Base-by-base conservation (phyloP, 2,797 vertebrate genomes). In the Rhynchonycteris naso region DNA sequence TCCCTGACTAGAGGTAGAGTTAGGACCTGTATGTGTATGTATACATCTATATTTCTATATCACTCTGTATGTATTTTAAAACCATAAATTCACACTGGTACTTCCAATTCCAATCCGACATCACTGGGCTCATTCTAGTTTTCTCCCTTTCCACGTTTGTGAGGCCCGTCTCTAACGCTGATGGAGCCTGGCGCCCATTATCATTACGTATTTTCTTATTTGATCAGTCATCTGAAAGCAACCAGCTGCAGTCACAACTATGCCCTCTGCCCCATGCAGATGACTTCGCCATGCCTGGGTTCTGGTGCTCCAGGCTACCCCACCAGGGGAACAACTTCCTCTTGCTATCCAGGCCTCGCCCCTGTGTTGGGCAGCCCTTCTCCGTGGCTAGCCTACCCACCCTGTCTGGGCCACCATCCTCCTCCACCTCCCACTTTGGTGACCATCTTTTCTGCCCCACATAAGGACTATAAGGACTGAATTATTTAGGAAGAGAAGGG, bases 361-460 rank as follows among this genome's bases (percentile, higher is more conserved):
- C 10, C 26, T 58, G 10, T 47, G 14, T 7, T 30, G 61, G 68
- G 24, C 24, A 2, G 9, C 7, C 79, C 74, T 52, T 30, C 18
- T 35, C 0, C 0, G 30, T 8, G 30, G 61, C 10, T 47, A 14
- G 52, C 38, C 38, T 56, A 54, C 54, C 56, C 15, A 2, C 22
- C 21, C 3, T 65, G 3, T 58, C 71, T 59, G 28, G 35, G 22
- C 7, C 4, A 52, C 43, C 38, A 1, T 4, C 30, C 3, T 3
- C 22, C 21, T 80, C 50, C 14, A 58, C 7, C 7, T 4, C 3
- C 16, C 0, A 1, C 8, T 7, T 8, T 11, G 19, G 19, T 26
- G 28, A 50, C 38, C 35, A 4, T 28, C 72, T 93, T 76, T 54
- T 54, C 7, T 1, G 43, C 2, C 22, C 82, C 10, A 7, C 0